Evolutionary conservation across 1,140 invertebrate species (phyloP).

Genomic region (Stegodyphus dumicola): DNA sequence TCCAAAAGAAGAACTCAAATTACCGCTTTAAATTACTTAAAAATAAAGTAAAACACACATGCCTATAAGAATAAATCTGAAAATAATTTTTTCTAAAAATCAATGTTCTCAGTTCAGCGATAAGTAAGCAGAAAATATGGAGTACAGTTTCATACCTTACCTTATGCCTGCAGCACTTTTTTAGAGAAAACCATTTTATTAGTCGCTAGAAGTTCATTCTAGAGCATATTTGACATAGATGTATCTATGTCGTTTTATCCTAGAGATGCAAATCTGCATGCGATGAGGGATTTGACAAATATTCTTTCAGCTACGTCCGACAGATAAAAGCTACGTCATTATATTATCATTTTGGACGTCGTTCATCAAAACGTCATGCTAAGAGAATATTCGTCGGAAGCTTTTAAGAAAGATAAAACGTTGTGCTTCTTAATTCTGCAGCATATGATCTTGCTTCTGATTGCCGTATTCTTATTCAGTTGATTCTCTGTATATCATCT

Average conservation of each 20-base stretch:
- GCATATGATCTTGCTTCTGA: too few relatives aligned
- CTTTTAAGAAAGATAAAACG: constrained; percentile 54
- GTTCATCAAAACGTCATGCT: constrained; percentile 54
- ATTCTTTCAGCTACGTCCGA: constrained; percentile 38
- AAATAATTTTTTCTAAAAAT: background rate
- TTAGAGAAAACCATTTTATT: background rate
- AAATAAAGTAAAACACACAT: too few relatives aligned
- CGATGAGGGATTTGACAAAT: constrained; percentile 52
- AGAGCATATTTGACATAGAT: constrained; percentile 42
- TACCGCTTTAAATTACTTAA: too few relatives aligned
- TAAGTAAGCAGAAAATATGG: too few relatives aligned
- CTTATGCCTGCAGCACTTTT: background rate
- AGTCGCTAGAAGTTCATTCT: constrained; percentile 12
- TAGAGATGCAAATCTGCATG: constrained; percentile 42
- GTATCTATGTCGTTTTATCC: constrained; percentile 51
- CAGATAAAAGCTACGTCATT: constrained; percentile 55
- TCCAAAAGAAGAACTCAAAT: too few relatives aligned
- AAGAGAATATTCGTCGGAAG: constrained; percentile 18
- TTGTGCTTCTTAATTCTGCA: constrained; percentile 22
- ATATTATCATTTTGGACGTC: constrained; percentile 54
- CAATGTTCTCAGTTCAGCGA: background rate
- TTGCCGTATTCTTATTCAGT: background rate
- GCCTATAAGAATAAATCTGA: too few relatives aligned
- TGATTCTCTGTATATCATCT: background rate
- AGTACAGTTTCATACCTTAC: background rate